Evolutionary conservation across 1,140 invertebrate species (phyloP), one percentile per base, ranked within the genome.

Genomic region (Drosophila yakuba): DNA sequence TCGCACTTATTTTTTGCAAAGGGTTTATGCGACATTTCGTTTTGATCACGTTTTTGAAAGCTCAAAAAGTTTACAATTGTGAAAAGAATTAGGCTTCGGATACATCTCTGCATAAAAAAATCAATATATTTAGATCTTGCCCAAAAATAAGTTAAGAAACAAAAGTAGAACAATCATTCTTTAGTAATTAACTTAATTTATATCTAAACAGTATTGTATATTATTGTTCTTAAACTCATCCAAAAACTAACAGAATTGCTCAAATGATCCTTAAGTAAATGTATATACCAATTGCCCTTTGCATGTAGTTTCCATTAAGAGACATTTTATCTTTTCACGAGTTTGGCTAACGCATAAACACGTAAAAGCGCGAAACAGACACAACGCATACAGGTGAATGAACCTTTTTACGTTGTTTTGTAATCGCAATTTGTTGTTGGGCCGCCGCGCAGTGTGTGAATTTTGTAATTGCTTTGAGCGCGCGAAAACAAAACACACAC

Each of bases 331-430:
- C 4, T 39, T 12, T 51, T 52, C 41, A 32, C 17, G 38, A 56
- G 17, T 32, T 56, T 32, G 50, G 28, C 38, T 38, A 48, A 52
- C 74, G 62, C 71, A 75, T 56, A 66, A 68, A 72, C 60, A 52
- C 75, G 48, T 54, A 39, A 83, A 59, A 25, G 59, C 55, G 20
- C 17, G 36, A 68, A 57, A 64, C 55, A 69, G 56, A 52, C 51
- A 75, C 41, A 50, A 74, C 78, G 78, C 83, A 79, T 83, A 81
- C 84, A 88, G 84, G 84, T 88, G 84, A 88, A 88, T 83, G 84
- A 88, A 89, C 84, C 76, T 88, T 89, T 88, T 89, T 78, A 77
- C 83, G 76, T 78, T 83, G 84, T 88, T 88, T 88, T 83, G 84
- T 88, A 89, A 88, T 89, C 84, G 71, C 60, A 67, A 77, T 57